Percentiles rank a stretch among this genome's conserved stretches.
phyloP scores from a whole-genome alignment of 2,113 vertebrate species.

The Psittacula cyanocephala region DNA sequence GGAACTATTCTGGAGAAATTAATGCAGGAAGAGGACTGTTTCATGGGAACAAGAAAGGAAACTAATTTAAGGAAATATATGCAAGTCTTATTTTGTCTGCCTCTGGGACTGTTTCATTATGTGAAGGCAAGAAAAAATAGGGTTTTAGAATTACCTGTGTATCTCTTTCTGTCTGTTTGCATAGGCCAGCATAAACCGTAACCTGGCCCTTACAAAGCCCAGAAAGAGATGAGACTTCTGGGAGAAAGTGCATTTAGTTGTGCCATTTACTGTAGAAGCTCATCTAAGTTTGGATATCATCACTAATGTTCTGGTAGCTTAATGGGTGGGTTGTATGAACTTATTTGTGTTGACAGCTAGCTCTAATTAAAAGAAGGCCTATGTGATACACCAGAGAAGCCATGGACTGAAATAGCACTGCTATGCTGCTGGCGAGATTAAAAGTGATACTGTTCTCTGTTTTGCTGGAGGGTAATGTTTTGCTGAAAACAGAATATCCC shows the following conservation, averaged over 20 bases:
- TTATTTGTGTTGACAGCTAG: not conserved
- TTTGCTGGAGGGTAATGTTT: slow-evolving; percentile 21
- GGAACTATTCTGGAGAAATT: not conserved
- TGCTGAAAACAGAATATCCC: slow-evolving; percentile 20
- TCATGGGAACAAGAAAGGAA: not conserved
- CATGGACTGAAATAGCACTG: not conserved
- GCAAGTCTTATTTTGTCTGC: not conserved
- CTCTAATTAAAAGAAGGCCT: not conserved
- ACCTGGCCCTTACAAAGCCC: not conserved
- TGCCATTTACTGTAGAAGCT: not conserved
- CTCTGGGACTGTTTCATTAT: not conserved
- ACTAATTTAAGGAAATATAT: not conserved
- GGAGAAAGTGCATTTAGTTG: not conserved
- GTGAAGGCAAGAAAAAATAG: not conserved
- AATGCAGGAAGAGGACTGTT: not conserved
- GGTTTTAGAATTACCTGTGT: not conserved
- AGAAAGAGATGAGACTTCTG: not conserved
- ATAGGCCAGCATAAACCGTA: not conserved
- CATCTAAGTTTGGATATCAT: not conserved
- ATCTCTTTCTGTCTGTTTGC: not conserved
- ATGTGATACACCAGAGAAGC: not conserved
- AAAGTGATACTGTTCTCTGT: not conserved
- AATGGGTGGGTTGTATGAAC: not conserved
- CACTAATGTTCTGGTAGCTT: not conserved
- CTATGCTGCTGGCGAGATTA: not conserved